Evolutionary conservation across 2,888 invertebrate species (phyloP).

Genomic region (Amphiduros pacificus): DNA sequence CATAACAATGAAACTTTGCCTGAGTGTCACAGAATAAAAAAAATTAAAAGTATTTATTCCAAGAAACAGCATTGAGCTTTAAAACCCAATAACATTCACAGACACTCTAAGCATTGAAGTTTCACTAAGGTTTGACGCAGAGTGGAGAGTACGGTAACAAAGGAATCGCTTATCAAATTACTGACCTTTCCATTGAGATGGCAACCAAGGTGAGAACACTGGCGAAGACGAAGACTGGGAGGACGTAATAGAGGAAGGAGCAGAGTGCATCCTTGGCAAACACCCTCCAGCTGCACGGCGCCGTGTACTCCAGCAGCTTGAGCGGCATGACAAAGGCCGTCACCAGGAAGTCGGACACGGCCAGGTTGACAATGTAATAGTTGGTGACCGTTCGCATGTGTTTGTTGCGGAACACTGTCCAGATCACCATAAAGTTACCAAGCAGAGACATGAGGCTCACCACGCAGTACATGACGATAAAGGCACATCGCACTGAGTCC

Average conservation of each 20-base stretch:
- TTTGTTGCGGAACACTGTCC: conserved; percentile 58
- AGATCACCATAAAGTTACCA: conserved; percentile 60
- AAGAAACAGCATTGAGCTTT: no score
- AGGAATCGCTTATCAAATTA: no score
- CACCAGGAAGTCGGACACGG: conserved; percentile 60
- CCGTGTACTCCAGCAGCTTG: conserved; percentile 60
- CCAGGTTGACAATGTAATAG: conserved; percentile 61
- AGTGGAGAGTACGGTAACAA: no score
- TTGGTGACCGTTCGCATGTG: conserved; percentile 62
- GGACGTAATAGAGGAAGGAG: conserved; percentile 55
- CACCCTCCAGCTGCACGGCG: conserved; percentile 57
- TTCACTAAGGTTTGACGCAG: no score
- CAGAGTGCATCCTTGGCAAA: conserved; percentile 56
- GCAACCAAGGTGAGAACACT: conserved; percentile 61
- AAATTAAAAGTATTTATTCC: no score
- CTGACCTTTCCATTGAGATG: conserved; percentile 61
- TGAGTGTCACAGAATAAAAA: no score
- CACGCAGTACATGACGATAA: conserved; percentile 51
- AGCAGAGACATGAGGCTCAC: conserved; percentile 55
- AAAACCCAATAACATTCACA: no score
- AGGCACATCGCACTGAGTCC: conserved; percentile 40
- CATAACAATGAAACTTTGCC: no score
- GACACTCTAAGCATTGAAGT: no score
- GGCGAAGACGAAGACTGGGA: conserved; percentile 61
- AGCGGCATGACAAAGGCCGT: conserved; percentile 60